A percentile compares a stretch with the other conserved stretches of the same genome.
These are phyloP conservation scores for Protonibea diacanthus DNA, from an alignment of 2,797 vertebrate species.

Conservation along the genomic window DNA sequence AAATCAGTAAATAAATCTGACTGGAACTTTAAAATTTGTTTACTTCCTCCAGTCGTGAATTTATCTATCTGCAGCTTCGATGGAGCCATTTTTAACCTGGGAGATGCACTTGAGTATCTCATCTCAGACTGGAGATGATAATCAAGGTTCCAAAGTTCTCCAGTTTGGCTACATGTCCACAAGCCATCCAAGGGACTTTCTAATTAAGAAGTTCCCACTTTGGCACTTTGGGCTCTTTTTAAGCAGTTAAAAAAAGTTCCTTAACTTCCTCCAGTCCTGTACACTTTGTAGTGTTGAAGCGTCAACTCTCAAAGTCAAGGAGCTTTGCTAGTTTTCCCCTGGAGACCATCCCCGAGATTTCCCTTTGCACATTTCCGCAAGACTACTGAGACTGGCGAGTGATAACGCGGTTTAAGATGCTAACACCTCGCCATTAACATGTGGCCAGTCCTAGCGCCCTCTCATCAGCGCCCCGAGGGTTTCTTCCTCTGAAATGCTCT, in stretches of 20 bases:
- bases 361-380: slow-evolving; percentile 73
- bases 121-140: slow-evolving; percentile 66
- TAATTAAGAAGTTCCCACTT: slow-evolving; percentile 78
- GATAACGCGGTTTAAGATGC: slow-evolving; percentile 81
- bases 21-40: slow-evolving; percentile 57
- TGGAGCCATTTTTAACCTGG: slow-evolving; percentile 59
- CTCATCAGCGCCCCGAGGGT: slow-evolving; percentile 83
- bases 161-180: slow-evolving; percentile 60
- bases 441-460: slow-evolving; percentile 82
- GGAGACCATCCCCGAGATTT: slow-evolving; percentile 72
- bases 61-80: slow-evolving; percentile 42
- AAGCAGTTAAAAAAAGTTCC: slow-evolving; percentile 70
- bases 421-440: slow-evolving; percentile 85
- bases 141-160: slow-evolving; percentile 73
- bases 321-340: slow-evolving; percentile 70
- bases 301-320: slow-evolving; percentile 73
- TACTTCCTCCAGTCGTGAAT: slow-evolving; percentile 48
- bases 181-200: slow-evolving; percentile 69
- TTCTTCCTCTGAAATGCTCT: slow-evolving; percentile 85
- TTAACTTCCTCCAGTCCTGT: slow-evolving; percentile 71
- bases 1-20: slow-evolving; percentile 13
- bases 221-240: slow-evolving; percentile 61
- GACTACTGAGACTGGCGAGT: slow-evolving; percentile 73
- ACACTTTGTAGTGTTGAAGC: slow-evolving; percentile 71
- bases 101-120: slow-evolving; percentile 37